Evolutionary conservation across 2,888 invertebrate species (phyloP).

Genomic region (Phymatocera aterrima): DNA sequence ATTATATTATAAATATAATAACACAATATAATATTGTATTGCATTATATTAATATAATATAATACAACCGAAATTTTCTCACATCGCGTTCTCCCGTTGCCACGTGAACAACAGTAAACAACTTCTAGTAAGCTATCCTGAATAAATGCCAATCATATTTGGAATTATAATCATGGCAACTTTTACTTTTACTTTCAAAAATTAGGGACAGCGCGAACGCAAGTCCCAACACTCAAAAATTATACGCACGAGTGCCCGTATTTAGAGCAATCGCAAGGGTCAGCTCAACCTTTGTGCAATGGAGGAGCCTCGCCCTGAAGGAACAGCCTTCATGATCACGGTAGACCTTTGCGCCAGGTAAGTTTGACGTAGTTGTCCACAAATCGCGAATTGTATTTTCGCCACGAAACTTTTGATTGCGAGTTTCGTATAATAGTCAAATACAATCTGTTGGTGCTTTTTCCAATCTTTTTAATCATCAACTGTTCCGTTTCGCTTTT

Average conservation of each 20-base stretch:
- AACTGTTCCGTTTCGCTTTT: background rate
- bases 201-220: conserved; percentile 46
- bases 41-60: no score
- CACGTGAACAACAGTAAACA: no score
- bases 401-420: background rate
- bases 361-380: background rate
- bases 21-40: no score
- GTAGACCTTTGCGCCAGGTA: conserved; percentile 38
- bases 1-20: no score
- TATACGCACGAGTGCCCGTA: conserved; percentile 44
- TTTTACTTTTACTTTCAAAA: background rate
- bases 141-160: no score
- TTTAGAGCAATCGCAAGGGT: conserved; percentile 41
- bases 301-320: conserved; percentile 40
- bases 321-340: conserved; percentile 39
- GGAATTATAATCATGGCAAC: no score
- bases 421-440: background rate
- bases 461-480: background rate
- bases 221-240: conserved; percentile 48
- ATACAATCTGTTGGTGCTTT: conserved; percentile 8
- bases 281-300: conserved; percentile 44
- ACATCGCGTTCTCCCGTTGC: no score
- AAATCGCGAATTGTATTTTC: background rate
- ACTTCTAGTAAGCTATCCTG: no score
- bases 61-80: no score